A percentile compares a stretch with the other conserved stretches of the same genome.
Conservation (phyloP, 2,113 vertebrate genomes). For the Gorsachius goisagi region DNA sequence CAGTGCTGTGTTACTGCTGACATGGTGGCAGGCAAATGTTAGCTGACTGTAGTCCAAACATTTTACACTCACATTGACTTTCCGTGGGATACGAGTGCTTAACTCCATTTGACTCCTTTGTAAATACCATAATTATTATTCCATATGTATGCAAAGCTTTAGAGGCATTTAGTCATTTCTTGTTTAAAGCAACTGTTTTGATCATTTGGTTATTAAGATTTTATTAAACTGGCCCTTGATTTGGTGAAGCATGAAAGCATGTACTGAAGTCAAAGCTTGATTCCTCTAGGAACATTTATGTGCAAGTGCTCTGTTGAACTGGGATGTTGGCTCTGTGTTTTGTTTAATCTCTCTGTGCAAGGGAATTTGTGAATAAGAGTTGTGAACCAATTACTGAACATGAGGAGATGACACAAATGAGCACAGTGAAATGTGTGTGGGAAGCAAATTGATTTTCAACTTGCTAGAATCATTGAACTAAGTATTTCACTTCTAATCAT, state of each 20-base stretch:
- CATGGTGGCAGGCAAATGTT: background rate
- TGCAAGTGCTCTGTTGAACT: background rate
- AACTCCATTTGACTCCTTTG: background rate
- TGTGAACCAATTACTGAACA: background rate
- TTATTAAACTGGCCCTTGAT: background rate
- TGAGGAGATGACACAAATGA: background rate
- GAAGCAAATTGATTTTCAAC: slow-evolving; percentile 14
- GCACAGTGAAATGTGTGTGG: background rate
- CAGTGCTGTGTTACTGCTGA: background rate
- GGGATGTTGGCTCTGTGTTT: background rate
- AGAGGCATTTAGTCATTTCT: background rate
- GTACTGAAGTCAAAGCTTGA: background rate
- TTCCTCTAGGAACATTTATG: background rate
- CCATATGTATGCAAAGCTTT: background rate
- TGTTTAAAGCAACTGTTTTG: background rate
- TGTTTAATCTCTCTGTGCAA: background rate
- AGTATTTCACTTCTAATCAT: background rate
- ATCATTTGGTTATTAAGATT: background rate
- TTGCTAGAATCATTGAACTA: background rate
- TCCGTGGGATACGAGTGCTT: background rate
- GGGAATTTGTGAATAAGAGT: background rate
- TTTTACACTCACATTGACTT: background rate
- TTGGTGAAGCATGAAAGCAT: background rate
- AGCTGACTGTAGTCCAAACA: background rate
- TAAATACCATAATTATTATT: background rate